Evolutionary conservation across 2,113 vertebrate species (phyloP), one percentile per base, ranked within the genome.

Genomic region (Sisor rabdophorus): DNA sequence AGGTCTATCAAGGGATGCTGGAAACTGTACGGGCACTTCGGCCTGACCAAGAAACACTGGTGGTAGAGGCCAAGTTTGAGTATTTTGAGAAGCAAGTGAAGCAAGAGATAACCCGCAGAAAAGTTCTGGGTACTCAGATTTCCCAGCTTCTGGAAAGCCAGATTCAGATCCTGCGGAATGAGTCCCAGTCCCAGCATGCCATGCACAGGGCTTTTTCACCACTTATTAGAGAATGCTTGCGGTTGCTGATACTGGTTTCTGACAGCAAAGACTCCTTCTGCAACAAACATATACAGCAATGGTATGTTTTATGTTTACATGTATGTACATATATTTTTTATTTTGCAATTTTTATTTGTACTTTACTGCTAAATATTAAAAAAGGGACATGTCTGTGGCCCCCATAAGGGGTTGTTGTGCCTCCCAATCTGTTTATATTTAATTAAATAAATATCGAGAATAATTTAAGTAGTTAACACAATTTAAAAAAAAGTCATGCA

Each of bases 91-190:
- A 78, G 76, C 78, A 94, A 50, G 87, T 93, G 30, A 92, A 95
- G 81, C 86, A 85, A 71, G 94, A 95, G 84, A 85, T 92, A 44
- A 67, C 32, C 44, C 76, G 68, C 32, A 88, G 94, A 32, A 89
- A 86, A 61, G 78, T 63, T 16, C 19, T 95, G 77, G 94, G 91
- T 0, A 82, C 84, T 0, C 86, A 93, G 69, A 85, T 95, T 0
- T 85, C 87, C 68, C 88, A 86, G 36, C 83, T 89, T 47, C 73
- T 95, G 5, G 80, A 81, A 56, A 91, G 65, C 54, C 94, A 96
- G 72, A 81, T 93, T 52, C 83, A 88, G 74, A 84, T 89, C 4
- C 44, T 92, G 26, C 80, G 17, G 54, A 83, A 80, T 36, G 90
- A 94, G 58, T 80, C 91, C 56, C 54, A n/a, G 0, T 64, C 80